These are phyloP conservation scores for Aptenodytes forsteri DNA, from an alignment of 2,113 vertebrate species.

Conservation along the genomic window DNA sequence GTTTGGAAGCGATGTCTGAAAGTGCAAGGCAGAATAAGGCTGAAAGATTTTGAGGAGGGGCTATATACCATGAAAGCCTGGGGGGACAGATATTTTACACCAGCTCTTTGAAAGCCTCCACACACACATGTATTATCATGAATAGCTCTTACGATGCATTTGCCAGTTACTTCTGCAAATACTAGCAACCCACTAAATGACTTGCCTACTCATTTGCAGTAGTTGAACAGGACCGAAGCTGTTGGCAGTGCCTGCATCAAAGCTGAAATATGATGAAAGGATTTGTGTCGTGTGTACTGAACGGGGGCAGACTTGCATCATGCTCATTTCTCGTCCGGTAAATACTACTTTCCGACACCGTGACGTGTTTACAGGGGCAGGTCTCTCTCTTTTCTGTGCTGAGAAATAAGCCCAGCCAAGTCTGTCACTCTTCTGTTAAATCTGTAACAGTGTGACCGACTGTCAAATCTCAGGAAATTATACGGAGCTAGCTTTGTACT, in stretches of 20 bases:
- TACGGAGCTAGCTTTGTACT: not conserved
- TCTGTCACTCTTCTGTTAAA: not conserved
- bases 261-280: not conserved
- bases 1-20: not conserved
- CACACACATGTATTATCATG: not conserved
- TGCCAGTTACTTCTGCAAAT: not conserved
- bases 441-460: not conserved
- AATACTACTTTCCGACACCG: not conserved
- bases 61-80: not conserved
- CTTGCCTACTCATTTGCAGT: not conserved
- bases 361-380: not conserved
- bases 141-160: not conserved
- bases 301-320: not conserved
- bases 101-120: not conserved
- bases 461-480: constrained; percentile 17
- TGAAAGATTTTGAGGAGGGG: not conserved
- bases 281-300: not conserved
- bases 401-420: not conserved
- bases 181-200: not conserved
- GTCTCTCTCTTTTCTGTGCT: not conserved
- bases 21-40: not conserved
- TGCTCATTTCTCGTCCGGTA: rapidly evolving
- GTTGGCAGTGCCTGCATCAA: not conserved
- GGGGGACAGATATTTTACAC: not conserved
- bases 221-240: not conserved